Base-by-base conservation (phyloP, 2,888 invertebrate genomes). In the Vannuccia rotundouncinata region DNA sequence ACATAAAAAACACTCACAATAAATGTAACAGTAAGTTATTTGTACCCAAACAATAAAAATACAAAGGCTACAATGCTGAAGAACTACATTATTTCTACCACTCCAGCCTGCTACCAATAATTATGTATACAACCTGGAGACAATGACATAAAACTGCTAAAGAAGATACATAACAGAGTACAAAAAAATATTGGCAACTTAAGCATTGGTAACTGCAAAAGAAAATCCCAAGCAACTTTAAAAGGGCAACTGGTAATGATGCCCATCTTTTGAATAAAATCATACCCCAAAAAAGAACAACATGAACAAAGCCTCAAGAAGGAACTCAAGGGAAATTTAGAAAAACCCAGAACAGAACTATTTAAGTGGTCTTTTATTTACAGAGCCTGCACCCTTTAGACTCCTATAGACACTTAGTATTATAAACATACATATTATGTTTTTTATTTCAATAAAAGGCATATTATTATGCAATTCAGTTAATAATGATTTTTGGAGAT, bases 301-400 rank as follows among this genome's bases (percentile, higher is more conserved):
- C 66, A 66, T 13, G 66, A 27, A 66, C 66, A 27, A 66, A 66
- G 10, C 25, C 66, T 66, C 25, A 66, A 22, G 25, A 66, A 66
- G 17, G 66, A 5, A 66, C 66, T 27, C 25, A 17, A 66, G 66
- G 2, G 66, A 5, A 66, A 13, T 22, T n/a, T 66, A n/a, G 66
- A 66, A 5, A 66, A 66, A 66, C 66, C 66, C 66, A 66, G 66
- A 66, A 66, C 66, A 22, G 66, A 66, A 66, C 22, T 66, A 5
- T 66, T 66, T 2, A 66, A 22, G 66, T n/a, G 66, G 66, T 66
- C 66, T 22, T 66, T 66, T 45, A 45, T 45, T 10, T 45, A 45
- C 45, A 45, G 45, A 45, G 45, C 45, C 45, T 45, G 45, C 45
- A 45, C 45, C 45, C 45, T n/a, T n/a, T n/a, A n/a, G n/a, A n/a